Evolutionary conservation across 2,113 vertebrate species (phyloP).

Genomic region (Gopherus flavomarginatus): DNA sequence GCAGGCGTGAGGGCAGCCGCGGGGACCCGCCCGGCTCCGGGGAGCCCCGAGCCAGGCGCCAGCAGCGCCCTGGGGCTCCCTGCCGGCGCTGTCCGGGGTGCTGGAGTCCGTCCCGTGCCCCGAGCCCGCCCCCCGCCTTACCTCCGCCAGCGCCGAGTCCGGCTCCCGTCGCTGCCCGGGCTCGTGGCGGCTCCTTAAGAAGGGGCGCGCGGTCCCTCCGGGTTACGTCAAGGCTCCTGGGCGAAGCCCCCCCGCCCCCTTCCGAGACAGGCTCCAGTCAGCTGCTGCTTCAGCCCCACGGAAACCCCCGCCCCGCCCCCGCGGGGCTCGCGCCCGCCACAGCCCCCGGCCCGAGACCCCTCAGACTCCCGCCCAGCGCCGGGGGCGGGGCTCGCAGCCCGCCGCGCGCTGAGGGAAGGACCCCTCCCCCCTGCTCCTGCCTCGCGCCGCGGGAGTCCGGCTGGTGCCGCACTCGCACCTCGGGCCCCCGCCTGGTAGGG

Average conservation of each 20-base stretch:
- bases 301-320: not conserved
- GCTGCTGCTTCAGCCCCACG: not conserved
- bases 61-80: not conserved
- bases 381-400: too few species aligned
- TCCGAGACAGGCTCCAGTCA: not conserved
- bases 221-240: conserved; percentile 62
- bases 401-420: too few species aligned
- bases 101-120: not conserved
- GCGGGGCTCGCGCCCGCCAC: too few species aligned
- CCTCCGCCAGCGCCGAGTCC: not conserved
- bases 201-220: conserved; percentile 32
- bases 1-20: not conserved
- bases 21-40: not conserved
- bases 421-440: too few species aligned
- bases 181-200: conserved; percentile 1
- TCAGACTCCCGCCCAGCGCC: too few species aligned
- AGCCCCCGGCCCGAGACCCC: too few species aligned
- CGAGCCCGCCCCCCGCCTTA: too few species aligned
- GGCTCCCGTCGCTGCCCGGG: not conserved
- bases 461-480: too few species aligned
- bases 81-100: not conserved
- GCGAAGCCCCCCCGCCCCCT: conserved; percentile 1
- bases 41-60: not conserved
- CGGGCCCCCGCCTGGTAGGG: too few species aligned
- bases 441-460: too few species aligned